Base-by-base conservation (phyloP, 2,113 vertebrate species). In the Myocastor coypus region DNA sequence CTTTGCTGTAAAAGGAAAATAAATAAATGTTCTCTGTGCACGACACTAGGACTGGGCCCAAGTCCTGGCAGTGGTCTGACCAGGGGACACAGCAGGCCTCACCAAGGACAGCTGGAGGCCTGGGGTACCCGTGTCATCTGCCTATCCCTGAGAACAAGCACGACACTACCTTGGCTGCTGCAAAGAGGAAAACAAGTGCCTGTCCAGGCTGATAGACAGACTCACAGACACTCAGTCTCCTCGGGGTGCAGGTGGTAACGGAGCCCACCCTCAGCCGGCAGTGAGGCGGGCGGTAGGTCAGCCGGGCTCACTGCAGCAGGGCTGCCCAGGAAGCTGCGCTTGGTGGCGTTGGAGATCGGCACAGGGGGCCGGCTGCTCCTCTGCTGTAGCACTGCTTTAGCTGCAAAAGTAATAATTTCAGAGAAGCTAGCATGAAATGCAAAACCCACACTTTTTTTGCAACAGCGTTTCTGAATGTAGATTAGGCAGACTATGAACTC, bases 161-260 rank as follows among this genome's bases (percentile, higher is more conserved):
- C 22, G 46, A 61, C 83, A 83, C 13, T 3, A 61, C 30, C 24
- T 0, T 24, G 28, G 92, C 20, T 2, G 28, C 0, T 16, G 8
- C 12, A 5, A 83, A 68, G 46, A 59, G 57, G 34, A 0, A 40
- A 37, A 14, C 0, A 0, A 16, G 26, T 16, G 59, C 7, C 1
- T 7, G 69, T 19, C 12, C 32, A 0, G 83, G 22, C 10, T 13
- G 0, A 32, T 26, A 95, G 93, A 87, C 37, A 94, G 97, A 99
- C 99, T 99, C 97, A 99, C 99, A 98, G 98, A 84, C 98, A 97
- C 28, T 99, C 99, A 30, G 99, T 97, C 83, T 99, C 99, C 97
- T 99, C 99, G 0, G 98, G 98, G 95, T 99, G 99, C 98, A 99
- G 98, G 98, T 98, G 98, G 98, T 99, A 99, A 98, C 99, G 98